Conservation (phyloP, 2,797 vertebrate genomes). For the Melopsittacus undulatus region DNA sequence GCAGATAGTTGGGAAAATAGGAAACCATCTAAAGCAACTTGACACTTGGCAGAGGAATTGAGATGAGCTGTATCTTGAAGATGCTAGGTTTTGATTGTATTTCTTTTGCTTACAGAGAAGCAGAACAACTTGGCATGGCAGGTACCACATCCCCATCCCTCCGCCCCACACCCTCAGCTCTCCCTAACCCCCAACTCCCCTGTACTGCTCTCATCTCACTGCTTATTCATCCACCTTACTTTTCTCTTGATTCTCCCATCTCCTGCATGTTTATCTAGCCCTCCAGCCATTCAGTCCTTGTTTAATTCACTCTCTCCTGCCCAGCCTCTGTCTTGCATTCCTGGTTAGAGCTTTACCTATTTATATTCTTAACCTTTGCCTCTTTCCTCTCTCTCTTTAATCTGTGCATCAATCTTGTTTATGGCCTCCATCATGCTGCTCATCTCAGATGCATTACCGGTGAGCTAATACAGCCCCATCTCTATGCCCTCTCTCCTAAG, state of each 20-base stretch:
- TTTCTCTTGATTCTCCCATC: background rate
- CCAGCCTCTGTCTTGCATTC: background rate
- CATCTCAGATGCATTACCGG: background rate
- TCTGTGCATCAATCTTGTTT: slow-evolving; percentile 52
- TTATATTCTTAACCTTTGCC: slow-evolving; percentile 19
- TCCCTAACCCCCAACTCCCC: background rate
- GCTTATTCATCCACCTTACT: background rate
- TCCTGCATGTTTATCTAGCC: background rate
- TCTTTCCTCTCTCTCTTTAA: background rate
- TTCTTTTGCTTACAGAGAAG: background rate
- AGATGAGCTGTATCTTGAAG: background rate
- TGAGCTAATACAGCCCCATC: background rate
- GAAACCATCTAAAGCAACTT: slow-evolving; percentile 39
- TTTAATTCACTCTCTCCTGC: background rate
- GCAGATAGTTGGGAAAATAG: slow-evolving; percentile 64
- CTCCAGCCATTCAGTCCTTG: background rate
- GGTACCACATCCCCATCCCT: background rate
- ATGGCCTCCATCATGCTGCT: background rate
- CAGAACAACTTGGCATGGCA: rapidly evolving
- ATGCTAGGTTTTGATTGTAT: background rate
- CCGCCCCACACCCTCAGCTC: rapidly evolving
- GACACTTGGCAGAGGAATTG: background rate
- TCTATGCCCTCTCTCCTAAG: background rate
- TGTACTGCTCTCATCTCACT: background rate
- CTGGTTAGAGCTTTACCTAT: slow-evolving; percentile 7